A percentile compares a stretch with the other conserved stretches of the same genome.
These are phyloP conservation scores for Drosophila takahashii DNA, from an alignment of 1,140 invertebrate species.

Conservation along the genomic window DNA sequence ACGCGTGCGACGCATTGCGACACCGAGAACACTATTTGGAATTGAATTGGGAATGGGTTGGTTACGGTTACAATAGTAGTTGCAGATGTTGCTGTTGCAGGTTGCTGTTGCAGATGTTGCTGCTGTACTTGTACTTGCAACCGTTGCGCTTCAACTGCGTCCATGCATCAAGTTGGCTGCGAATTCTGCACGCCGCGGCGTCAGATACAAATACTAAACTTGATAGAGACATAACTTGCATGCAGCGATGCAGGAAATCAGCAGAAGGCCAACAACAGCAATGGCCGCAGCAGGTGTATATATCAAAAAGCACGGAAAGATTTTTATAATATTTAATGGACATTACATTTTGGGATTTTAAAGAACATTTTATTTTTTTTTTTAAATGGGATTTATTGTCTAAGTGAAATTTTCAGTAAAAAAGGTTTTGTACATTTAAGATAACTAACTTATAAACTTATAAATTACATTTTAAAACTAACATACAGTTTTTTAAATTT, in stretches of 20 bases:
- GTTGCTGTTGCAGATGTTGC: conserved; percentile 29
- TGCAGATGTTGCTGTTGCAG: conserved; percentile 28
- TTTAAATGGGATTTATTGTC: too few relatives aligned
- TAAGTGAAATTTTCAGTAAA: too few relatives aligned
- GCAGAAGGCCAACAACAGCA: conserved; percentile 27
- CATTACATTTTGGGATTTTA: too few relatives aligned
- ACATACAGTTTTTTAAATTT: too few relatives aligned
- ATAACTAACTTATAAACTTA: too few relatives aligned
- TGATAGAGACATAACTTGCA: conserved; percentile 63
- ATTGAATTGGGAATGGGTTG: conserved; percentile 35
- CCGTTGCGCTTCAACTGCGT: conserved; percentile 52
- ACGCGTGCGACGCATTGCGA: conserved; percentile 63
- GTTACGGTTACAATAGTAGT: conserved; percentile 60
- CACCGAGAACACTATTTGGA: conserved; percentile 31
- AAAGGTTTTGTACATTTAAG: too few relatives aligned
- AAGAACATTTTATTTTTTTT: too few relatives aligned
- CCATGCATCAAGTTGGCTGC: conserved; percentile 37
- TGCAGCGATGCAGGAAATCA: conserved; percentile 60
- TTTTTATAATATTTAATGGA: background rate
- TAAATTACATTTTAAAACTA: too few relatives aligned
- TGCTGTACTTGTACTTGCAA: conserved; percentile 44
- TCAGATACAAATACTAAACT: conserved; percentile 59
- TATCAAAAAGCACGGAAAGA: conserved; percentile 14
- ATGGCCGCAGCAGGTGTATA: conserved; percentile 31
- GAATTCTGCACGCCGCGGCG: conserved; percentile 45